A percentile compares a stretch with the other conserved stretches of the same genome.
Evolutionary conservation across 2,113 vertebrate genomes (phyloP).

Genomic region (Platysteira castanea): DNA sequence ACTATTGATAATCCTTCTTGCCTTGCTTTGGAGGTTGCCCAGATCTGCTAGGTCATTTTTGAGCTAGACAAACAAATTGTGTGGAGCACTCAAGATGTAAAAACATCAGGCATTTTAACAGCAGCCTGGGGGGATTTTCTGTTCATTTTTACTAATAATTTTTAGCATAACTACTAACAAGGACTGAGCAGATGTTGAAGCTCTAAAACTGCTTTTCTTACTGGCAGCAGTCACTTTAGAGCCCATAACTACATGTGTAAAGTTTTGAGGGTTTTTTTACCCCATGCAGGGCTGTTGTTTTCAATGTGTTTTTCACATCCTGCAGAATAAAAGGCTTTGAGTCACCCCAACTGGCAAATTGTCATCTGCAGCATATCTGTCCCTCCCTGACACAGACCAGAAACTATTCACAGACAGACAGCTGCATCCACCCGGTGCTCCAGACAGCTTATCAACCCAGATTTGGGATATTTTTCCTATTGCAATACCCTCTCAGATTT

Average conservation of each 20-base stretch:
- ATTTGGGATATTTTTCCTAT: not conserved
- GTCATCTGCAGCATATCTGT: not conserved
- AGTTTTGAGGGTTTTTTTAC: not conserved
- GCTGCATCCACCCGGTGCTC: not conserved
- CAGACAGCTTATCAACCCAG: not conserved
- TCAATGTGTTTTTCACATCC: not conserved
- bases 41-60: not conserved
- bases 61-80: not conserved
- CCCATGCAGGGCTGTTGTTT: not conserved
- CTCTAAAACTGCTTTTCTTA: slow-evolving; percentile 8
- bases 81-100: not conserved
- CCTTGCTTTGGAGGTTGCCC: not conserved
- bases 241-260: not conserved
- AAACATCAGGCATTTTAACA: slow-evolving; percentile 3
- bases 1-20: not conserved
- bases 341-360: not conserved
- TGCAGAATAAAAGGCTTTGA: not conserved
- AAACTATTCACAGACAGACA: not conserved
- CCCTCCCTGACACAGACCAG: not conserved
- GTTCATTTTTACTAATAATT: slow-evolving; percentile 27
- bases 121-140: slow-evolving; percentile 3
- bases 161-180: slow-evolving; percentile 7
- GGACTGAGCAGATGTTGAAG: slow-evolving; percentile 6
- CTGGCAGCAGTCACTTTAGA: not conserved
- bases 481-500: not conserved